phyloP scores from a whole-genome alignment of 2,113 vertebrate genomes.

The Corvus hawaiiensis region DNA sequence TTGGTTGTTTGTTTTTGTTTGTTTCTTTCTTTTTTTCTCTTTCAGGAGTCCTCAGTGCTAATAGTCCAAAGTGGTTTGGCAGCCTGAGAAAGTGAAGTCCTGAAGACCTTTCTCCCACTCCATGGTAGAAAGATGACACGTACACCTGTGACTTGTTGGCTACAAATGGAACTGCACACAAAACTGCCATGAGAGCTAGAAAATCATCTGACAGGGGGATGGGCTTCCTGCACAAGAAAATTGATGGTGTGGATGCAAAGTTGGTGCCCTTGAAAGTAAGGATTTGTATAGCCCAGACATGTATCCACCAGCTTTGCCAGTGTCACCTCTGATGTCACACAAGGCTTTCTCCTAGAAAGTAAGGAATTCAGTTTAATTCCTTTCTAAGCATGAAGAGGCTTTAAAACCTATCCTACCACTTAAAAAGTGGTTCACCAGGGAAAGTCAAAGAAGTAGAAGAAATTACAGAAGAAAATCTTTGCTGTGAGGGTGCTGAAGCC shows the following conservation, averaged over 20 bases:
- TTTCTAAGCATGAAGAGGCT: background rate
- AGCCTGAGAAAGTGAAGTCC: background rate
- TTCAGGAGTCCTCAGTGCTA: background rate
- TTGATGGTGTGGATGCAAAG: background rate
- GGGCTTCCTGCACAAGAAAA: background rate
- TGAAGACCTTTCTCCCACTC: background rate
- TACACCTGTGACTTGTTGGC: background rate
- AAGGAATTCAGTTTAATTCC: background rate
- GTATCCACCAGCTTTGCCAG: background rate
- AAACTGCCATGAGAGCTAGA: background rate
- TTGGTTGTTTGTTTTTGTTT: too few relatives aligned
- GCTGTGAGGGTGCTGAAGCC: rapidly evolving
- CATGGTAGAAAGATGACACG: background rate
- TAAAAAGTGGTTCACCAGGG: background rate
- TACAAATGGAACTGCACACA: background rate
- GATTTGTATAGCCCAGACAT: background rate
- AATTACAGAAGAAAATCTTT: background rate
- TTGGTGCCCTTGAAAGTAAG: background rate
- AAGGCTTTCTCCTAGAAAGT: background rate
- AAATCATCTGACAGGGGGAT: background rate
- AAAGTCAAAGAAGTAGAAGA: background rate
- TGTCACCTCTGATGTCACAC: background rate
- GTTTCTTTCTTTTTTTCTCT: background rate
- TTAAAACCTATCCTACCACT: background rate
- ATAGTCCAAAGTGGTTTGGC: background rate